Evolutionary conservation across 2,113 vertebrate species (phyloP), one percentile per base, ranked within the genome.

Genomic region (Apaloderma vittatum): DNA sequence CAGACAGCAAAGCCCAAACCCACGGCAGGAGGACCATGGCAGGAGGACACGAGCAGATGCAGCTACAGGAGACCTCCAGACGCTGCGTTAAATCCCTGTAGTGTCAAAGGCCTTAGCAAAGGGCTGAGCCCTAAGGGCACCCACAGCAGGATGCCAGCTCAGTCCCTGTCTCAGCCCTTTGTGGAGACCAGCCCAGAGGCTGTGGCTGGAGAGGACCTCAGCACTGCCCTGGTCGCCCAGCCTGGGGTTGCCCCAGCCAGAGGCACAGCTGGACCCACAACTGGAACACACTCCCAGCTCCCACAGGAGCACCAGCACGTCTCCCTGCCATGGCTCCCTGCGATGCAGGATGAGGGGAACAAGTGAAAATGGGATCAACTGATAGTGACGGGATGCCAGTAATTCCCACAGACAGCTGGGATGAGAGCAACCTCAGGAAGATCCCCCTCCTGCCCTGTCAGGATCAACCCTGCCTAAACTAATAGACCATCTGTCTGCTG

Each of bases 321-420:
- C 5, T 2, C 55, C 30, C 51, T 81, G 52, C 52, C 79, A 32
- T 5, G 4, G 51, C 5, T 32, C 7, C 46, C 74, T 55, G 66
- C 0, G 0, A 16, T 6, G 32, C 46, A 59, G 70, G 29, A 32
- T 51, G 29, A 48, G 37, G 37, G 34, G 17, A 59, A 34, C 12
- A 74, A 65, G 58, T 15, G 74, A 85, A 78, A 87, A 90, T 72
- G 68, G 49, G 86, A 84, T 70, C 63, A 76, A 2, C 52, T 2
- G 4, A 8, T 7, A 55, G 82, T 1, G 2, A 55, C 0, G 5
- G 52, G 81, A 82, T 87, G 48, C 51, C 59, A 11, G 52, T 87
- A 91, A 94, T 74, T 91, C 87, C 81, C 73, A 61, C 54, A 52
- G 90, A 84, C 80, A 95, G 87, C 80, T 91, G 77, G 48, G 73